These are phyloP conservation scores for Carapus acus DNA, from an alignment of 2,797 vertebrate species.

Conservation along the genomic window DNA sequence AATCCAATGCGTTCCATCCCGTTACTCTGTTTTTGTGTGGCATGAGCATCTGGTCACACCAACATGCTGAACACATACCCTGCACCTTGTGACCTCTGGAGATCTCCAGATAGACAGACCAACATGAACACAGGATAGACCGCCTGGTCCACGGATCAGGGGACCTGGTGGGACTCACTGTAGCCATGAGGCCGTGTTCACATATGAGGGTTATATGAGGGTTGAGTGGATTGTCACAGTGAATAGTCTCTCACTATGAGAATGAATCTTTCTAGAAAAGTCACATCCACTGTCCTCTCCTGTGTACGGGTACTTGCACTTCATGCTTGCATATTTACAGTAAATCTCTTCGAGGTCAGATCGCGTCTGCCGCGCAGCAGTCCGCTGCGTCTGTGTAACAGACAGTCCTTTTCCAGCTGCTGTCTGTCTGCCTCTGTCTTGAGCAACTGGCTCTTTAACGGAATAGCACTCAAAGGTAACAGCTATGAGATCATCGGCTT, in stretches of 20 bases:
- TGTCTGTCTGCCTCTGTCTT: constrained; percentile 47
- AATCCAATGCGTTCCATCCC: background rate
- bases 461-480: constrained; percentile 64
- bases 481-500: constrained; percentile 77
- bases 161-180: too few species aligned
- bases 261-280: too few species aligned
- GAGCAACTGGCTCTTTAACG: constrained; percentile 64
- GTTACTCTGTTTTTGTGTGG: background rate
- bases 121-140: too few species aligned
- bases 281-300: background rate
- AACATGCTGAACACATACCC: too few species aligned
- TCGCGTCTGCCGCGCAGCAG: constrained; percentile 18
- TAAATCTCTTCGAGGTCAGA: constrained; percentile 5
- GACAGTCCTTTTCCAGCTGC: constrained; percentile 29
- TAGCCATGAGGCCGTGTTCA: background rate
- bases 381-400: constrained; percentile 20
- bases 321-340: background rate
- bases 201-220: background rate
- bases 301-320: background rate
- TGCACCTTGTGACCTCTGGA: too few species aligned
- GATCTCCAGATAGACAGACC: too few species aligned
- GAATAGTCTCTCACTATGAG: too few species aligned
- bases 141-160: too few species aligned
- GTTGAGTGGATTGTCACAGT: too few species aligned
- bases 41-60: background rate